These are phyloP conservation scores for Megaptera novaeangliae DNA, from an alignment of 2,113 vertebrate genomes.

Conservation along the genomic window DNA sequence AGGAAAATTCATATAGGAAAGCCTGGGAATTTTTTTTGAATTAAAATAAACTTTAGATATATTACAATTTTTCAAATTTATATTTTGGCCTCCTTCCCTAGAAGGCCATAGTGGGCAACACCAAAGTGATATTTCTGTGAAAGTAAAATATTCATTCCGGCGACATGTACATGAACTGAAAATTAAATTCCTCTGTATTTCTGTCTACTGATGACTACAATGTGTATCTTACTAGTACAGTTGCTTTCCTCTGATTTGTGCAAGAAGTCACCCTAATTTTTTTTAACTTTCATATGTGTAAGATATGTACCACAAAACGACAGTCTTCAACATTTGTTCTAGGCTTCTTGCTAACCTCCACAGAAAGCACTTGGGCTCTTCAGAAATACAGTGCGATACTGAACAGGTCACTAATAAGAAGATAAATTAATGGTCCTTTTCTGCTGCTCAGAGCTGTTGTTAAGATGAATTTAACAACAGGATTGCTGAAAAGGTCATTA, in stretches of 20 bases:
- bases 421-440: background rate
- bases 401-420: conserved; percentile 31
- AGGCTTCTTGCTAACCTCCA: background rate
- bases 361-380: conserved; percentile 3
- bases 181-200: background rate
- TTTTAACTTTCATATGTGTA: conserved; percentile 6
- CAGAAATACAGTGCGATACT: background rate
- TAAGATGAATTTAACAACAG: conserved; percentile 47
- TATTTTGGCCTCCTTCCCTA: background rate
- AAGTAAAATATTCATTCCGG: conserved; percentile 6
- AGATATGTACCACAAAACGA: background rate
- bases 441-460: background rate
- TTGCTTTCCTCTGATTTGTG: background rate
- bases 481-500: conserved; percentile 23
- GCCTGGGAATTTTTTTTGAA: background rate
- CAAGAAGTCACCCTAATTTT: background rate
- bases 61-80: background rate
- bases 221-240: background rate
- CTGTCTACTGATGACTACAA: background rate
- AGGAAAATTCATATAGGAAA: background rate
- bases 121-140: background rate
- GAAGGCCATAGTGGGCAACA: background rate
- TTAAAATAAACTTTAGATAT: background rate
- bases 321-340: conserved; percentile 2
- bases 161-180: background rate